Conservation (phyloP, 2,113 vertebrate species). For the Synchiropus splendidus region DNA sequence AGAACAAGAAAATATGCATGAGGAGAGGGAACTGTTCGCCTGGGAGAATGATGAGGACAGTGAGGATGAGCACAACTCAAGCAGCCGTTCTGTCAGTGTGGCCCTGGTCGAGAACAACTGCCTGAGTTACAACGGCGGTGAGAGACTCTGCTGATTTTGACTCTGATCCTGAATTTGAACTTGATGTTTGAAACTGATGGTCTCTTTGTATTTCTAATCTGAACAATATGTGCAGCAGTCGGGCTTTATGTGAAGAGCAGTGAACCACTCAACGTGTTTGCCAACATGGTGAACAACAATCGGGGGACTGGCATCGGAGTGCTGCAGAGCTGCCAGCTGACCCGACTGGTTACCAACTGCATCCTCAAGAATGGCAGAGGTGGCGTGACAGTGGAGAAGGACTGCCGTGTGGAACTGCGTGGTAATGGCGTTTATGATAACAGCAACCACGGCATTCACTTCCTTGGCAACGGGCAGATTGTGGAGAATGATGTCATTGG, state of each 20-base stretch:
- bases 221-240: conserved; percentile 61
- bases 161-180: too few species aligned
- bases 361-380: conserved; percentile 71
- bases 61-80: conserved; percentile 70
- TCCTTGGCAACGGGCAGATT: conserved; percentile 72
- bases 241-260: conserved; percentile 84
- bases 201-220: neutral
- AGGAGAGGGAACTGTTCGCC: conserved; percentile 74
- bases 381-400: conserved; percentile 73
- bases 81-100: conserved; percentile 65
- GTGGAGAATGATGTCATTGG: conserved; percentile 82
- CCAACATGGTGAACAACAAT: conserved; percentile 77
- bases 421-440: conserved; percentile 86
- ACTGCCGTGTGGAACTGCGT: conserved; percentile 77
- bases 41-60: conserved; percentile 81
- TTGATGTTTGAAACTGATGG: too few species aligned
- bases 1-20: conserved; percentile 75
- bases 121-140: conserved; percentile 79
- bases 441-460: conserved; percentile 71
- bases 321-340: conserved; percentile 79
- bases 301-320: conserved; percentile 68
- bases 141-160: too few species aligned
- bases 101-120: conserved; percentile 83
- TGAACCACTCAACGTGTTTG: conserved; percentile 71
- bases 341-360: conserved; percentile 76